Percentiles rank a stretch among this genome's conserved stretches.
Evolutionary conservation across 2,888 invertebrate species (phyloP).

Genomic region (Nysson spinosus): DNA sequence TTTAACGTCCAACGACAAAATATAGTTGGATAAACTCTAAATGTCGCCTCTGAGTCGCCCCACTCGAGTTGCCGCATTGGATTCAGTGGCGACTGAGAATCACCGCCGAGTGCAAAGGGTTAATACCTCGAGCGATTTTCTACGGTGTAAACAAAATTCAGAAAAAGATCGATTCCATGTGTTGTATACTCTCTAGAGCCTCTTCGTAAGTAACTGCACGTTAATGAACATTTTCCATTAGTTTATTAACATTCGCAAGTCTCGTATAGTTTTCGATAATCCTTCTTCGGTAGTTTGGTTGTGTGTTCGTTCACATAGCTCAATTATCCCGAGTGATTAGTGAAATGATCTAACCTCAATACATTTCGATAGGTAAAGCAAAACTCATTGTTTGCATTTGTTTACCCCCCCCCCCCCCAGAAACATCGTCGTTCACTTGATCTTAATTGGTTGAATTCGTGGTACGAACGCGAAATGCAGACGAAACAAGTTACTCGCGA

Average conservation of each 20-base stretch:
- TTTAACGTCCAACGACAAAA: too few species aligned
- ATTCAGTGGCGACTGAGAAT: too few species aligned
- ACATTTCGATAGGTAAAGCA: constrained; percentile 36
- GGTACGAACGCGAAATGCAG: constrained; percentile 20
- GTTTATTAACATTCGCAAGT: constrained; percentile 13
- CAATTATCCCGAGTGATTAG: constrained; percentile 13
- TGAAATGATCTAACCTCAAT: constrained; percentile 24
- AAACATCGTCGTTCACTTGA: constrained; percentile 42
- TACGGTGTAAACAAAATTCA: constrained; percentile 9
- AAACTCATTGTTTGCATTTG: constrained; percentile 28
- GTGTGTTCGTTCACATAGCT: constrained; percentile 43
- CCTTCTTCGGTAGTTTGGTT: constrained; percentile 53
- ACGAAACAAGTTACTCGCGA: constrained; percentile 37
- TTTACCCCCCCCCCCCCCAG: too few species aligned
- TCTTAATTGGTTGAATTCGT: constrained; percentile 14
- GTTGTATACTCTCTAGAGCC: constrained; percentile 46
- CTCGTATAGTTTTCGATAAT: constrained; percentile 11
- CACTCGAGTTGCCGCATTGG: too few species aligned
- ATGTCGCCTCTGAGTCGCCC: too few species aligned
- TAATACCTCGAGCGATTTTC: too few species aligned
- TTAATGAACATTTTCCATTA: constrained; percentile 21
- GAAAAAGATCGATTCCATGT: constrained; percentile 18
- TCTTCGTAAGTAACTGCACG: constrained; percentile 19
- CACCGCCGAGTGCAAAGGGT: too few species aligned
- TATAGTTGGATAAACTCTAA: too few species aligned